These are phyloP conservation scores for Hyphantria cunea DNA, from an alignment of 1,140 invertebrate species.

Conservation along the genomic window DNA sequence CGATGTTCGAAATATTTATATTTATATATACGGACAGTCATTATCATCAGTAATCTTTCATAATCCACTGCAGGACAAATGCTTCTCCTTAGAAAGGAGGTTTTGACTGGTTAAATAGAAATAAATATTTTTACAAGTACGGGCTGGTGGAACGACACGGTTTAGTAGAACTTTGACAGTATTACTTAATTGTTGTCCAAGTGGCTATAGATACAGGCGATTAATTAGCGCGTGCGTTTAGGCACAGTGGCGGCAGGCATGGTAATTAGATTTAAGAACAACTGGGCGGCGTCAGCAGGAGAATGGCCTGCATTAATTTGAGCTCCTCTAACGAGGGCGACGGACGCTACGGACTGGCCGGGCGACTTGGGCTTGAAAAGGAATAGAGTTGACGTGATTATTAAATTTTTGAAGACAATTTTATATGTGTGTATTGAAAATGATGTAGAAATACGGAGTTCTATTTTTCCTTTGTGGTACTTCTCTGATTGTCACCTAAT, in stretches of 20 bases:
- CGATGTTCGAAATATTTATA: too few species aligned
- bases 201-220: constrained; percentile 31
- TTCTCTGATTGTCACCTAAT: too few species aligned
- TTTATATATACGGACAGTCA: too few species aligned
- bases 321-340: constrained; percentile 79
- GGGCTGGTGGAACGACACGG: too few species aligned
- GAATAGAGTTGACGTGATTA: constrained; percentile 44
- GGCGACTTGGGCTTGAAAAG: constrained; percentile 53
- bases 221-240: constrained; percentile 67
- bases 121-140: too few species aligned
- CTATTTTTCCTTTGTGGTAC: too few species aligned
- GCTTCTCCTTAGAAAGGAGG: too few species aligned
- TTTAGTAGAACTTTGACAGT: neutral
- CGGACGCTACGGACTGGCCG: constrained; percentile 57
- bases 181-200: neutral
- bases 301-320: constrained; percentile 81
- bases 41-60: too few species aligned
- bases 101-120: too few species aligned
- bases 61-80: too few species aligned
- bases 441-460: too few species aligned
- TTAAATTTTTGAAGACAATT: neutral
- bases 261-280: constrained; percentile 82
- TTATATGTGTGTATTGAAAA: too few species aligned
- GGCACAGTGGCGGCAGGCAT: constrained; percentile 45
- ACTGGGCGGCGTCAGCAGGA: constrained; percentile 73